Evolutionary conservation across 1,140 invertebrate genomes (phyloP).

Genomic region (Drosophila athabasca): DNA sequence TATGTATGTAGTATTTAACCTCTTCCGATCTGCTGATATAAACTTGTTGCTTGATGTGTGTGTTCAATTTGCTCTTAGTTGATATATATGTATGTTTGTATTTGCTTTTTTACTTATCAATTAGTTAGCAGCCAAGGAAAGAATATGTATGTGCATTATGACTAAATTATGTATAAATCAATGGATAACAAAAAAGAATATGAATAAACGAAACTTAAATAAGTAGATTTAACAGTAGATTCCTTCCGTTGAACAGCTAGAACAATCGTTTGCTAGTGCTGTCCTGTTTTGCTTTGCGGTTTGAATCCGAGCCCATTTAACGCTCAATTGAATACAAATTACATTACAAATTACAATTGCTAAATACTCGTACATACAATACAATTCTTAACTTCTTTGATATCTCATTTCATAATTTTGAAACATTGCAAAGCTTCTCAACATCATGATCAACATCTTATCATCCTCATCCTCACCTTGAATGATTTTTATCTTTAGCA

Average conservation of each 20-base stretch:
- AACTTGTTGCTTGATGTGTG: constrained; percentile 52
- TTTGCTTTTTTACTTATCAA: constrained; percentile 31
- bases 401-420: constrained; percentile 40
- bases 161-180: constrained; percentile 76
- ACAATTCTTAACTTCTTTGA: constrained; percentile 55
- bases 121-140: constrained; percentile 52
- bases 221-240: constrained; percentile 61
- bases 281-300: constrained; percentile 11
- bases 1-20: constrained; percentile 10
- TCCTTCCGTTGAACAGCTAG: constrained; percentile 36
- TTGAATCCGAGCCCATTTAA: constrained; percentile 40
- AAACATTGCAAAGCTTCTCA: constrained; percentile 49
- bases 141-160: constrained; percentile 46
- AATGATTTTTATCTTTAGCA: constrained; percentile 42
- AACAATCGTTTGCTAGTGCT: constrained; percentile 43
- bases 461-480: constrained; percentile 9
- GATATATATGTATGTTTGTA: constrained; percentile 42
- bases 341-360: constrained; percentile 79
- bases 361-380: constrained; percentile 71
- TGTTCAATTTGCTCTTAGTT: constrained; percentile 71
- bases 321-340: constrained; percentile 63
- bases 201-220: constrained; percentile 74
- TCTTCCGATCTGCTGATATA: constrained; percentile 39
- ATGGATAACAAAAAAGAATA: constrained; percentile 68
- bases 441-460: constrained; percentile 51